Percentiles rank a stretch among this genome's conserved stretches.
Evolutionary conservation across 1,140 invertebrate species (phyloP).

Genomic region (Vollenhovia emeryi): DNA sequence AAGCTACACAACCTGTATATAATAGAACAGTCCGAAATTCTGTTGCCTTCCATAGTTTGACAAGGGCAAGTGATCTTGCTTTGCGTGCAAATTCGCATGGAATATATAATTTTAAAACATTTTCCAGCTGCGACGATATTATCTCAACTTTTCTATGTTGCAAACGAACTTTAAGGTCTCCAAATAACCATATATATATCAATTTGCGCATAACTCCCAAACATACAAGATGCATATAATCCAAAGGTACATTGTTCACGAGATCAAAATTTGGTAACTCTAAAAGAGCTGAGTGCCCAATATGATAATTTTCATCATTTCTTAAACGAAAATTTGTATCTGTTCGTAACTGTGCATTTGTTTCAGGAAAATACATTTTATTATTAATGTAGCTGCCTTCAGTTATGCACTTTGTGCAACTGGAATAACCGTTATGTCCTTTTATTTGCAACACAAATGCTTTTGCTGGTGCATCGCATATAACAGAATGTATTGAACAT

Average conservation of each 20-base stretch:
- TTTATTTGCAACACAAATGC: slow-evolving; percentile 6
- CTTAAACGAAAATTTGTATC: neutral
- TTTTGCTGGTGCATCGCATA: slow-evolving; percentile 12
- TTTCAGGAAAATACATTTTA: slow-evolving; percentile 21
- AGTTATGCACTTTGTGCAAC: neutral
- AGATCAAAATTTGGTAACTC: neutral
- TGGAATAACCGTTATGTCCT: neutral
- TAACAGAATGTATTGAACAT: neutral
- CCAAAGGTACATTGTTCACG: neutral
- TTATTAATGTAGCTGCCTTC: neutral
- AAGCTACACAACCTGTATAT: neutral
- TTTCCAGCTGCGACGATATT: neutral
- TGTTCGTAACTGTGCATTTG: neutral
- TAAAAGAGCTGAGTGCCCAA: neutral
- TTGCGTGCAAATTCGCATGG: slow-evolving; percentile 16
- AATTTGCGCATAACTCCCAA: neutral
- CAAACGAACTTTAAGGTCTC: slow-evolving; percentile 1
- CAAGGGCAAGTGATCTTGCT: slow-evolving; percentile 11
- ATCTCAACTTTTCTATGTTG: slow-evolving; percentile 9
- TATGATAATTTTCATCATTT: neutral
- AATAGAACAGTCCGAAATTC: neutral
- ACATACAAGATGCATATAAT: neutral
- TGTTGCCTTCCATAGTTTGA: slow-evolving; percentile 1
- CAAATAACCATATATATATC: neutral
- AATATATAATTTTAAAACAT: slow-evolving; percentile 1